phyloP scores from a whole-genome alignment of 2,113 vertebrate genomes.

The Calypte anna region DNA sequence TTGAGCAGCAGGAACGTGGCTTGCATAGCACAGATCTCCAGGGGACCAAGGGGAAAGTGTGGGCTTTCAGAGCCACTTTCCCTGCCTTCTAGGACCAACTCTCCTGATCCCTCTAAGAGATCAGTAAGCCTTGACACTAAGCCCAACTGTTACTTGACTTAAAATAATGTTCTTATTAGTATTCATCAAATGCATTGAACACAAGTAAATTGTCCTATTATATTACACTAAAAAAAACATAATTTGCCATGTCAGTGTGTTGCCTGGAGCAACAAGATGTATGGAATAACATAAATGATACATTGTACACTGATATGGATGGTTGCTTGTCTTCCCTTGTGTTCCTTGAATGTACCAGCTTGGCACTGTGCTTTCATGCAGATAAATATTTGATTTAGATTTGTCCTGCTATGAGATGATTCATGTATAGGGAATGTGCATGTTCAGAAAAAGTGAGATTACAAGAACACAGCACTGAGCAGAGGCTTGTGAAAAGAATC shows the following conservation, averaged over 20 bases:
- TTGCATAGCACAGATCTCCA: neutral
- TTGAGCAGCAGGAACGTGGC: neutral
- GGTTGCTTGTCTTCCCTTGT: neutral
- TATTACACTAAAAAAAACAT: neutral
- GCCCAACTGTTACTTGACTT: neutral
- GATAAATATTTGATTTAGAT: slow-evolving; percentile 46
- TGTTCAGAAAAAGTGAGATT: neutral
- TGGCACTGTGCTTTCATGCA: neutral
- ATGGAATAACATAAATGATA: neutral
- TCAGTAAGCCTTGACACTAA: neutral
- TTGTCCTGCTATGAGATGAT: slow-evolving; percentile 48
- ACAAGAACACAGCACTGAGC: neutral
- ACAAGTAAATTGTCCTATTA: neutral
- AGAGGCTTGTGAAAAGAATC: neutral
- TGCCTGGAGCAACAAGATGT: neutral
- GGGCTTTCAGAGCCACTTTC: neutral
- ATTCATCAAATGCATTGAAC: neutral
- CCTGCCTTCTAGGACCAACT: neutral
- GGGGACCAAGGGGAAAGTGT: neutral
- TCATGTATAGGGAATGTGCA: slow-evolving; percentile 60
- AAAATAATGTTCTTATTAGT: neutral
- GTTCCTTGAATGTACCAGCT: neutral
- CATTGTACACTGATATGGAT: neutral
- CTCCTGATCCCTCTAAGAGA: neutral
- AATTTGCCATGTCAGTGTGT: neutral